Evolutionary conservation across 2,797 vertebrate genomes (phyloP).

Genomic region (Falco cherrug): DNA sequence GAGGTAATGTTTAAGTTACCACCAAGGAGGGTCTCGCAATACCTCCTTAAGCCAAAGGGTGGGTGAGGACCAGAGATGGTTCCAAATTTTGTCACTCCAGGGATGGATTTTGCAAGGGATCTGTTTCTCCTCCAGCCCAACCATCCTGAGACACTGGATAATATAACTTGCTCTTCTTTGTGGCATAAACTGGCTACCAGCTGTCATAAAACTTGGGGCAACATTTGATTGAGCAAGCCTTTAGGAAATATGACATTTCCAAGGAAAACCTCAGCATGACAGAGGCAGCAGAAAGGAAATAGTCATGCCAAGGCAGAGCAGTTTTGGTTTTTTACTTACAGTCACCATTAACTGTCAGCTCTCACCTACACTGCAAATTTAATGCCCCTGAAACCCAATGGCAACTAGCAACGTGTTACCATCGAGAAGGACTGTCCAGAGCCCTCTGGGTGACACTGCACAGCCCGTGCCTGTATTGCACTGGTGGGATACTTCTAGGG

Average conservation of each 20-base stretch:
- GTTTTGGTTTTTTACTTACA: background rate
- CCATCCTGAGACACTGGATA: background rate
- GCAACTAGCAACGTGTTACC: background rate
- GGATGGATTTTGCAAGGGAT: background rate
- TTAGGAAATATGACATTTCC: background rate
- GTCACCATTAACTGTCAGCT: background rate
- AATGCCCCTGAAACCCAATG: background rate
- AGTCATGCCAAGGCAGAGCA: background rate
- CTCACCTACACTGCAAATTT: background rate
- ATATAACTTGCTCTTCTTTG: background rate
- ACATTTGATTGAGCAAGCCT: background rate
- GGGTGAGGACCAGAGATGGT: background rate
- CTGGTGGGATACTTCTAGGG: background rate
- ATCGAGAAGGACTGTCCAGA: background rate
- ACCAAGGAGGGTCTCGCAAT: background rate
- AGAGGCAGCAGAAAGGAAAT: background rate
- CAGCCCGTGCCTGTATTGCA: background rate
- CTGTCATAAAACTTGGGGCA: background rate
- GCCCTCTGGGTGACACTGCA: background rate
- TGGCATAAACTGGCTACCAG: background rate
- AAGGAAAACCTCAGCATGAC: background rate
- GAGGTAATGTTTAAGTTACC: background rate
- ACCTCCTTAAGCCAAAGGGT: background rate
- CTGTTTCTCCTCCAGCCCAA: background rate
- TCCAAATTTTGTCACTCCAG: background rate